Percentiles rank a stretch among this genome's conserved stretches.
phyloP scores from a whole-genome alignment of 2,888 invertebrate genomes.

The Amiota communis region DNA sequence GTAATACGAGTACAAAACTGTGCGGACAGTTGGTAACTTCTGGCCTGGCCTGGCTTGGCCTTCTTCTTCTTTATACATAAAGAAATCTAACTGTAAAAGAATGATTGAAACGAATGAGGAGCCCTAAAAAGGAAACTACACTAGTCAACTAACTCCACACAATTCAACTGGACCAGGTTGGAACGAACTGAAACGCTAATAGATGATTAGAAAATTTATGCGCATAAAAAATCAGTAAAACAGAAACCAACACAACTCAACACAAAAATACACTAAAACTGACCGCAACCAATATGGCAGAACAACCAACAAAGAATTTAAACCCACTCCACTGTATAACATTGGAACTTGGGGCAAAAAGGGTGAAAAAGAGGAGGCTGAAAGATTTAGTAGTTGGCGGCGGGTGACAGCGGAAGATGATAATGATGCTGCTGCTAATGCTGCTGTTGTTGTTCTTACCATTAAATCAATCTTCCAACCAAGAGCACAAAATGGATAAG shows the following conservation, averaged over 20 bases:
- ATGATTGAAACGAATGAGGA: background rate
- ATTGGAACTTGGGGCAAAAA: too few species aligned
- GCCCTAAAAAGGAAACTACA: constrained; percentile 21
- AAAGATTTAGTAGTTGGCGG: too few species aligned
- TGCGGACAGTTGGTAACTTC: background rate
- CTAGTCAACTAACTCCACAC: background rate
- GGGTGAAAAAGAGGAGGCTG: too few species aligned
- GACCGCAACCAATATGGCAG: constrained; percentile 2
- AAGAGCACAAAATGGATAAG: too few species aligned
- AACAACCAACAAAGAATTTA: too few species aligned
- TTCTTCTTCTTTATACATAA: constrained; percentile 8
- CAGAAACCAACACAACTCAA: too few species aligned
- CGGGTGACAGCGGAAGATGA: too few species aligned
- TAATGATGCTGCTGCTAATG: too few species aligned
- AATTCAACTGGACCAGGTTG: background rate
- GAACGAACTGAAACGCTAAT: background rate
- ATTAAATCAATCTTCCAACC: too few species aligned
- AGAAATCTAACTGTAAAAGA: constrained; percentile 25
- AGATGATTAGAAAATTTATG: constrained; percentile 29
- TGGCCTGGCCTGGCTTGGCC: too few species aligned
- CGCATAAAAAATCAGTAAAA: constrained; percentile 23
- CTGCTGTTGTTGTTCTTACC: too few species aligned
- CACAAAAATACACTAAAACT: background rate
- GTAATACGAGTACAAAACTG: background rate
- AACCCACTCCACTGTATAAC: too few species aligned